Evolutionary conservation across 1,140 invertebrate genomes (phyloP), one percentile per base, ranked within the genome.

Genomic region (Muscidifurax raptorellus): DNA sequence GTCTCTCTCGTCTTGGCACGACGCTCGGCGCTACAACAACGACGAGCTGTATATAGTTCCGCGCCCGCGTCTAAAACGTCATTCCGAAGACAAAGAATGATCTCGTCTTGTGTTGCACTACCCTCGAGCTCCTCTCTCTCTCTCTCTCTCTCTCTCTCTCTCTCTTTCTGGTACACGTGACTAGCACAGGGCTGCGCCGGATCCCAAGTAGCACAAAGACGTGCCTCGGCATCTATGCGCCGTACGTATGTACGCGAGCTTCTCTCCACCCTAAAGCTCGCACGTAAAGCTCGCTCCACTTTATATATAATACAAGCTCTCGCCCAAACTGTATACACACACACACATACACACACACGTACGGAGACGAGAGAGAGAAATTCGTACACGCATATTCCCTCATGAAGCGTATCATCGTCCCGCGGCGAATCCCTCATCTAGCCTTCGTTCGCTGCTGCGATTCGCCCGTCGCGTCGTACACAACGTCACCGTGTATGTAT

Each of bases 81-180:
- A 80, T 84, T 83, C 30, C 30, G 47, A 69, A 83, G 75, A 78
- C 64, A 64, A 79, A 80, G 67, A 79, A 80, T 84, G 67, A 84
- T 84, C 77, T 83, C 82, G 64, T 77, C 32, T 47, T 36, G 18
- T 79, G 36, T 47, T 27, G 66, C 66, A 30, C 28, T 69, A 30
- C 66, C 66, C 66, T 69, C 66, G 22, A 40, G 32, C 64, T 52
- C 27, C 52, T 59, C 52, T 59, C 52, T 59, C 52, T 59, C 52
- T 59, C 52, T 59, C 52, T 59, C 52, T 59, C 15, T n/a, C 75
- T 47, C 64, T 18, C 84, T 71, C 59, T 84, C 80, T 76, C 83
- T 80, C 79, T 75, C 69, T 72, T 36, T 64, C 66, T 87, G 36
- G 78, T 77, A 82, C 74, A 78, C 82, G 75, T 79, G 75, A 79